These are phyloP conservation scores for Tenebrio molitor DNA, from an alignment of 1,140 invertebrate genomes.

Conservation along the genomic window DNA sequence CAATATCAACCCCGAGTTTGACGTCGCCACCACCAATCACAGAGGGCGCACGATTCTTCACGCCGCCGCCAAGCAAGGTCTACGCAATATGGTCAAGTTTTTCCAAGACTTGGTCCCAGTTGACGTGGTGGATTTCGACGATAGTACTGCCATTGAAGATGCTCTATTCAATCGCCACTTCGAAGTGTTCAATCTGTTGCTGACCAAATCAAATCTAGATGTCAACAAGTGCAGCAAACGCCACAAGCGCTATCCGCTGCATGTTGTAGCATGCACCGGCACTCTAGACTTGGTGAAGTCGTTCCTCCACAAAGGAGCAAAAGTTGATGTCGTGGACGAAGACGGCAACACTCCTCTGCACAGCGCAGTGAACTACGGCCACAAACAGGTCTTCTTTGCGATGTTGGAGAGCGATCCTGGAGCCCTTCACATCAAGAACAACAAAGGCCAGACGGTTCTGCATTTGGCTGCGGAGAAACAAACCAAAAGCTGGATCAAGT, in stretches of 20 bases:
- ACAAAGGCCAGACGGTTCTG: not conserved
- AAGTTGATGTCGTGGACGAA: not conserved
- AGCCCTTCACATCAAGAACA: not conserved
- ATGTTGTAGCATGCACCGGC: too few relatives aligned
- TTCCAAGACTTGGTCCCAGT: too few relatives aligned
- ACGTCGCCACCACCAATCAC: too few relatives aligned
- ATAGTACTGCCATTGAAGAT: not conserved
- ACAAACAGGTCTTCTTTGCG: not conserved
- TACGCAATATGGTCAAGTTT: too few relatives aligned
- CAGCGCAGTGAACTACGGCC: not conserved
- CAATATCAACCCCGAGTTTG: too few relatives aligned
- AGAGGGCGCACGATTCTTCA: too few relatives aligned
- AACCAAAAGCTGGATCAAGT: not conserved
- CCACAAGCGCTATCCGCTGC: not conserved
- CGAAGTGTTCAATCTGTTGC: not conserved
- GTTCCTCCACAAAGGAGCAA: not conserved
- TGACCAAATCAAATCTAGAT: not conserved
- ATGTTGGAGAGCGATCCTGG: not conserved
- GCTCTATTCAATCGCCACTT: conserved; percentile 3
- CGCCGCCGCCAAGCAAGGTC: too few relatives aligned
- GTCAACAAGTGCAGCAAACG: not conserved
- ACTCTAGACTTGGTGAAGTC: not conserved
- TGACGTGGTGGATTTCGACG: not conserved
- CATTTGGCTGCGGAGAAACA: not conserved
- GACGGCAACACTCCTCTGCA: conserved; percentile 11